Percentiles rank a stretch among this genome's conserved stretches.
Evolutionary conservation across 2,888 invertebrate species (phyloP).

Genomic region (Amiota minor): DNA sequence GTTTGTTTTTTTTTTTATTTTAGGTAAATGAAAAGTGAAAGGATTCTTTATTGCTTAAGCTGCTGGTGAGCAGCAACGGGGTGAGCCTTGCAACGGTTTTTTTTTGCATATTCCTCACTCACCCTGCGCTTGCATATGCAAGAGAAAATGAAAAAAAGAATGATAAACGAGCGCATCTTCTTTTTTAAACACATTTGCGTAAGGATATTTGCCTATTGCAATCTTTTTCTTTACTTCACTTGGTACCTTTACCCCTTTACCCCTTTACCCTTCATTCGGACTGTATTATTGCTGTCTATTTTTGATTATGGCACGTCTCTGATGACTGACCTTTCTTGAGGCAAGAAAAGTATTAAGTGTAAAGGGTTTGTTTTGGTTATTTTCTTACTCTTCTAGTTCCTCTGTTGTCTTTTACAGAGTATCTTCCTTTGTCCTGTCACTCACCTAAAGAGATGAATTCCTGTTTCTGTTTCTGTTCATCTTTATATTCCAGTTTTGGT

Average conservation of each 20-base stretch:
- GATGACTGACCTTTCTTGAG: background rate
- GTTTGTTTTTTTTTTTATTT: conserved; percentile 32
- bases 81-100: conserved; percentile 1
- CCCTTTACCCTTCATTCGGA: conserved; percentile 3
- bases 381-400: background rate
- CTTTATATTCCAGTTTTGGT: conserved; percentile 31
- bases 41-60: conserved; percentile 40
- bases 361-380: background rate
- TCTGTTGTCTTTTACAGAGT: background rate
- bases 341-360: background rate
- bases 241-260: background rate
- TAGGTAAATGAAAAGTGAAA: conserved; percentile 63
- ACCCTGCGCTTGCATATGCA: background rate
- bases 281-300: conserved; percentile 1
- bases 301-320: background rate
- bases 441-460: too few species aligned
- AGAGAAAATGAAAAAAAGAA: background rate
- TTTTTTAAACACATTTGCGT: background rate
- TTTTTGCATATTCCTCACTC: conserved; percentile 8
- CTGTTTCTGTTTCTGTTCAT: too few species aligned
- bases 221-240: background rate
- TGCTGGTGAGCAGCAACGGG: background rate
- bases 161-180: conserved; percentile 33
- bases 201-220: conserved; percentile 22
- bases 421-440: background rate